Percentiles rank a stretch among this genome's conserved stretches.
phyloP scores from a whole-genome alignment of 2,113 vertebrate genomes.

The Oncorhynchus mykiss region DNA sequence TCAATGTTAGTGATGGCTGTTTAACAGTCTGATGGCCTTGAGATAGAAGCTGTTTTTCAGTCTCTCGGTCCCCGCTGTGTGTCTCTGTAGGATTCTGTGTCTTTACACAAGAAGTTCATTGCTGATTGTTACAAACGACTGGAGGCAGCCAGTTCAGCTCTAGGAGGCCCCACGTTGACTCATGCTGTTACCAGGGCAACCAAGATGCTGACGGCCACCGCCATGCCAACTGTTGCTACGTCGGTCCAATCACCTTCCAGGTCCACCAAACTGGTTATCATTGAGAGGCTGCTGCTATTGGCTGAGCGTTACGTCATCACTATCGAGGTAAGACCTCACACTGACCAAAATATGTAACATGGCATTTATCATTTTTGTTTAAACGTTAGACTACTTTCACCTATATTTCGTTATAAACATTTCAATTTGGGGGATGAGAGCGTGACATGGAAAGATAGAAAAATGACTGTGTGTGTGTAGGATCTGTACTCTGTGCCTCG shows the following conservation, averaged over 20 bases:
- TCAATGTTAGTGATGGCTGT: too few relatives aligned
- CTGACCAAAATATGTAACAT: neutral
- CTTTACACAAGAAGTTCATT: slow-evolving; percentile 98
- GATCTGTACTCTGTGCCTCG: slow-evolving; percentile 96
- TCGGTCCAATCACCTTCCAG: slow-evolving; percentile 99
- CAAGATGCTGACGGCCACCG: slow-evolving; percentile 98
- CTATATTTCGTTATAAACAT: neutral
- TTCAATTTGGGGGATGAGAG: neutral
- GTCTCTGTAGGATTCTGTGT: slow-evolving; percentile 87
- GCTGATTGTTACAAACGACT: slow-evolving; percentile 97
- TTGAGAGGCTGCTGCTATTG: slow-evolving; percentile 92
- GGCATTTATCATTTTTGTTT: neutral
- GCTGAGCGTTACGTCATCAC: slow-evolving; percentile 98
- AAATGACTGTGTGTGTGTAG: slow-evolving; percentile 59
- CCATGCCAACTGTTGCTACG: slow-evolving; percentile 97
- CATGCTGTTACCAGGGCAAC: slow-evolving; percentile 98
- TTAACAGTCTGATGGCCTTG: too few relatives aligned
- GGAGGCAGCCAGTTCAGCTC: slow-evolving; percentile 95
- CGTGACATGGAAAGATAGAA: neutral
- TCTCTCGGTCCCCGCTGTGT: neutral
- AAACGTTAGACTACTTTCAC: neutral
- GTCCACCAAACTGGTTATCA: slow-evolving; percentile 98
- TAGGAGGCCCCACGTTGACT: slow-evolving; percentile 93
- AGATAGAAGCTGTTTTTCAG: too few relatives aligned
- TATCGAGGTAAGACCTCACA: slow-evolving; percentile 83